These are phyloP conservation scores for Ochropleura leucogaster DNA, from an alignment of 2,888 invertebrate species.

Conservation along the genomic window DNA sequence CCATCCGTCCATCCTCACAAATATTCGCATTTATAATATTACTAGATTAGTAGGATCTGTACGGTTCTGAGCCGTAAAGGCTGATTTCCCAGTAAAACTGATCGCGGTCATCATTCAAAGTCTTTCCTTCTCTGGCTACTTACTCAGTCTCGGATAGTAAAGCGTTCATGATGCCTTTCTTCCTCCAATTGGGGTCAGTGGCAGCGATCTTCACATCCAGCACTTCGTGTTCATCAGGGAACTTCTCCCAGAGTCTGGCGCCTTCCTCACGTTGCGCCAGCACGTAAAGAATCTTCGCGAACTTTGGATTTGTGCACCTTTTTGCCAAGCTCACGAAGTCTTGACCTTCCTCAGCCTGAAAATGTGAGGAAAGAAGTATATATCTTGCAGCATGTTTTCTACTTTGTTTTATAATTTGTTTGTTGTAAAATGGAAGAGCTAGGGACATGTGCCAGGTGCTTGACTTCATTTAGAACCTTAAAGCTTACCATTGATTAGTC, in stretches of 20 bases:
- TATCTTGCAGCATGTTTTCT: background rate
- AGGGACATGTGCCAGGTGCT: background rate
- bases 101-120: no score
- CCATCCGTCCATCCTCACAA: no score
- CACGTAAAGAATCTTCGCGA: constrained; percentile 92
- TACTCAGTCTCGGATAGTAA: constrained; percentile 92
- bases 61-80: no score
- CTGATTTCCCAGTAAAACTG: no score
- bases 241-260: constrained; percentile 90
- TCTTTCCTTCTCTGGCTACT: constrained; percentile 65
- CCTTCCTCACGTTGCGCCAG: constrained; percentile 90
- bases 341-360: constrained; percentile 77
- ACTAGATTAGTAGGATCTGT: no score
- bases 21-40: no score
- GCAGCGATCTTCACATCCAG: constrained; percentile 92
- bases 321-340: constrained; percentile 84
- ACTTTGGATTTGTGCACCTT: constrained; percentile 91
- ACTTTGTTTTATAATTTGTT: background rate
- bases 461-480: background rate
- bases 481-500: background rate
- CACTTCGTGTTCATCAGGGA: constrained; percentile 88
- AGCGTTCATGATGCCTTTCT: constrained; percentile 92
- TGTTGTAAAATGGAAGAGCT: background rate
- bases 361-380: constrained; percentile 17
- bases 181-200: constrained; percentile 92